Conservation (phyloP, 2,888 invertebrate species). For the Chalcosyrphus nemorum region DNA sequence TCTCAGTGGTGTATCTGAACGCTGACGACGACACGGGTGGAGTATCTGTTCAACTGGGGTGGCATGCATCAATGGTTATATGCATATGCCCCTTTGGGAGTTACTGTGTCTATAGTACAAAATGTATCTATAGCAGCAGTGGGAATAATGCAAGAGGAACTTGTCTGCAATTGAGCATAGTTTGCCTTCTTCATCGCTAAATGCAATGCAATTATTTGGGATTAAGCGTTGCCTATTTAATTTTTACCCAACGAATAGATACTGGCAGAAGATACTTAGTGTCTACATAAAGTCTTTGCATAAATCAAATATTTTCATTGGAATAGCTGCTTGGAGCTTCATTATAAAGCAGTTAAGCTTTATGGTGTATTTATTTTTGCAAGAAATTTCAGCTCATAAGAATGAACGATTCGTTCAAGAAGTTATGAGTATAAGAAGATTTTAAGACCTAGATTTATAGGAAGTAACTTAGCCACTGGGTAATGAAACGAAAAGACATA, state of each 20-base stretch:
- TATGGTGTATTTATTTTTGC: neutral
- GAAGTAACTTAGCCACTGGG: no score
- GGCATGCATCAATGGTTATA: constrained; percentile 62
- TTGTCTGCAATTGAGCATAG: neutral
- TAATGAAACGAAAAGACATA: no score
- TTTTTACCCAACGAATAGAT: no score
- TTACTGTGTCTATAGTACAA: neutral
- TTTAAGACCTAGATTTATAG: no score
- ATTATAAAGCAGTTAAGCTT: neutral
- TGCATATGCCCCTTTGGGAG: constrained; percentile 20
- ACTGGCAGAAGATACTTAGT: neutral
- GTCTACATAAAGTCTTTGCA: neutral
- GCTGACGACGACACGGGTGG: no score
- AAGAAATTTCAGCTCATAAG: neutral
- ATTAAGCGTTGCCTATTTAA: neutral
- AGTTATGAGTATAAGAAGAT: no score
- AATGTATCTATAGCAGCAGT: neutral
- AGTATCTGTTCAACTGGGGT: constrained; percentile 49
- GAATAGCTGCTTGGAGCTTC: neutral
- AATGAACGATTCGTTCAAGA: neutral
- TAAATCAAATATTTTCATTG: neutral
- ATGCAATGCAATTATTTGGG: constrained; percentile 27
- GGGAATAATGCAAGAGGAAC: neutral
- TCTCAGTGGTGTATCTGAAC: constrained; percentile 3
- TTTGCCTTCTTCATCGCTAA: neutral